Evolutionary conservation across 2,113 vertebrate genomes (phyloP).

Genomic region (Gavialis gangeticus): DNA sequence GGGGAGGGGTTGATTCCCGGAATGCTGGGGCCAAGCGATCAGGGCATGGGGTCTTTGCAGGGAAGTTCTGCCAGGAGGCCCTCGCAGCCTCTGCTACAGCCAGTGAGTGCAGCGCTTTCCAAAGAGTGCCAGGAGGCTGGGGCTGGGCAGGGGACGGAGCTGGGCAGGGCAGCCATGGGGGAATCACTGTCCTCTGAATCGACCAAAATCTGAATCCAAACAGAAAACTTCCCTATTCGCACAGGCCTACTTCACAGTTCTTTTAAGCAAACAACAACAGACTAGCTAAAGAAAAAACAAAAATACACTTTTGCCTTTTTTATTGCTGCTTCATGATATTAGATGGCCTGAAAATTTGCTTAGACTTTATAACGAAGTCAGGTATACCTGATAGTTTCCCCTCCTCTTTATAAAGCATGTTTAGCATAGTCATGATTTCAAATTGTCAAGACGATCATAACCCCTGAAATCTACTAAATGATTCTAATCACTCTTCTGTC

Average conservation of each 20-base stretch:
- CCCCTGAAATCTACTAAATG: accelerated
- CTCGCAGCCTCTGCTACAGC: too few relatives aligned
- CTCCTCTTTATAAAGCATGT: not conserved
- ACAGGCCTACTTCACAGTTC: accelerated
- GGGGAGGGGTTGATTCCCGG: too few relatives aligned
- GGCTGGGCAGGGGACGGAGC: too few relatives aligned
- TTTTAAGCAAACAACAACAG: not conserved
- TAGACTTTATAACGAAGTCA: not conserved
- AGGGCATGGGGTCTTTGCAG: too few relatives aligned
- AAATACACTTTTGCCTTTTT: not conserved
- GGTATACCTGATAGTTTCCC: not conserved
- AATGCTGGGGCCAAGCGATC: too few relatives aligned
- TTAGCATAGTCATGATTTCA: not conserved
- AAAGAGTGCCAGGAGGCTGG: too few relatives aligned
- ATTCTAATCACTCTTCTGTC: not conserved
- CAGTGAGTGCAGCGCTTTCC: too few relatives aligned
- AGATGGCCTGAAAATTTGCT: conserved; percentile 2
- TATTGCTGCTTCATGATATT: not conserved
- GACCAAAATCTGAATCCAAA: not conserved
- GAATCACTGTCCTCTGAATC: not conserved
- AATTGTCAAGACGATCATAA: accelerated
- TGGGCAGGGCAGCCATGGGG: too few relatives aligned
- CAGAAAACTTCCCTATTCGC: not conserved
- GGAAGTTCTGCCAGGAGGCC: too few relatives aligned
- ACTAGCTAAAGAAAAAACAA: not conserved